Evolutionary conservation across 53 echinoderm and acorn worm genomes (phyloP), one percentile per base, ranked within the genome.

Genomic region (Patiria pectinifera): DNA sequence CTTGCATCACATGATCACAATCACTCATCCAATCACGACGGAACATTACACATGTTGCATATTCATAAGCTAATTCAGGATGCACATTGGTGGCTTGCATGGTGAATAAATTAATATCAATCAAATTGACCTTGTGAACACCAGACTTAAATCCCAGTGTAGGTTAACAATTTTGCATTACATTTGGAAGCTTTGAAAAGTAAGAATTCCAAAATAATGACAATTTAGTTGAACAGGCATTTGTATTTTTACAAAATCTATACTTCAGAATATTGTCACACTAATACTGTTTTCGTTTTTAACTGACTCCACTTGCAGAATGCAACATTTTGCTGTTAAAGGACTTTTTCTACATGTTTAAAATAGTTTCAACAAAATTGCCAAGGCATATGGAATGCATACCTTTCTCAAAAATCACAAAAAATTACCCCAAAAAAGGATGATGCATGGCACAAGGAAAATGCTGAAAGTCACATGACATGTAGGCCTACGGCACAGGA

Each of bases 1-100:
- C 69, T 80, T 90, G 69, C 80, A 90, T 90, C 80, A 90, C 90
- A 90, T 63, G 80, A 90, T 81, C 80, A 90, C 90, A 90, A 48
- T 90, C 89, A 69, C 60, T 69, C 90, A 81, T 47, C 89, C 89
- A 89, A 89, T 90, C 69, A 80, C 80, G 22, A 81, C 69, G n/a
- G 48, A 81, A 63, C 90, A 69, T 90, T 81, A 90, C 80, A 71
- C 69, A 69, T 81, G 80, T 90, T 90, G 90, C 90, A 90, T 90
- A 90, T 90, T 90, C 66, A 90, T 80, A 90, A 66, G 48, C 90
- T 81, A 69, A 60, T 90, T 80, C 69, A 78, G 88, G 78, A 78
- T 76, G 76, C 61, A 78, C 88, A 88, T 78, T 78, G 88, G 88
- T 88, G 88, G 77, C 66, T 62, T 90, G 80, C 81, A 81, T 90